A percentile compares a stretch with the other conserved stretches of the same genome.
Conservation (phyloP, 92 coral and sea anemone species). For the Siderastrea radians region DNA sequence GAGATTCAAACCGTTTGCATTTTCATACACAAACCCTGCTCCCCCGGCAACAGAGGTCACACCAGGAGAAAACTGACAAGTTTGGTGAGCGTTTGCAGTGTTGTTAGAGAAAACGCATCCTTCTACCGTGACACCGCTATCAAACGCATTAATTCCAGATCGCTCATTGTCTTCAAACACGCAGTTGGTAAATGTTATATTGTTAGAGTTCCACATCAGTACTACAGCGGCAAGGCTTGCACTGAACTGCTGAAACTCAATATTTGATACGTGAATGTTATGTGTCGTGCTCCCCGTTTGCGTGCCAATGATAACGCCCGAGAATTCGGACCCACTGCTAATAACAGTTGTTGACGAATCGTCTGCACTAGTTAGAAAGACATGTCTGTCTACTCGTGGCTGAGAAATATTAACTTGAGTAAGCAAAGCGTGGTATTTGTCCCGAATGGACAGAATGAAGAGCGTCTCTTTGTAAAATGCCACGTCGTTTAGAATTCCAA, state of each 20-base stretch:
- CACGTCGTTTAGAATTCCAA: slow-evolving; percentile 47
- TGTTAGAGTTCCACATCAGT: slow-evolving; percentile 66
- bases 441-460: slow-evolving; percentile 63
- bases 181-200: slow-evolving; percentile 75
- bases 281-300: slow-evolving; percentile 21
- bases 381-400: slow-evolving; percentile 42
- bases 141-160: slow-evolving; percentile 80
- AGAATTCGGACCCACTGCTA: background rate
- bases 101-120: slow-evolving; percentile 75
- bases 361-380: slow-evolving; percentile 54
- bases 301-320: slow-evolving; percentile 68
- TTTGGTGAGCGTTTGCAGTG: slow-evolving; percentile 53
- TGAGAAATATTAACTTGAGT: slow-evolving; percentile 59
- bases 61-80: slow-evolving; percentile 43
- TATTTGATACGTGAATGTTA: slow-evolving; percentile 60
- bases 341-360: background rate
- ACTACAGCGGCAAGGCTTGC: slow-evolving; percentile 69
- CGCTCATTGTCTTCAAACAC: slow-evolving; percentile 74
- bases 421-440: slow-evolving; percentile 34
- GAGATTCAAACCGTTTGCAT: slow-evolving; percentile 37
- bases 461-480: slow-evolving; percentile 48
- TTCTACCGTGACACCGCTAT: slow-evolving; percentile 73
- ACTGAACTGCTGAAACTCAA: slow-evolving; percentile 79
- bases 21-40: slow-evolving; percentile 64
- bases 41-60: slow-evolving; percentile 74